Evolutionary conservation across 1,140 invertebrate genomes (phyloP), one percentile per base, ranked within the genome.

Genomic region (Telenomus remus): DNA sequence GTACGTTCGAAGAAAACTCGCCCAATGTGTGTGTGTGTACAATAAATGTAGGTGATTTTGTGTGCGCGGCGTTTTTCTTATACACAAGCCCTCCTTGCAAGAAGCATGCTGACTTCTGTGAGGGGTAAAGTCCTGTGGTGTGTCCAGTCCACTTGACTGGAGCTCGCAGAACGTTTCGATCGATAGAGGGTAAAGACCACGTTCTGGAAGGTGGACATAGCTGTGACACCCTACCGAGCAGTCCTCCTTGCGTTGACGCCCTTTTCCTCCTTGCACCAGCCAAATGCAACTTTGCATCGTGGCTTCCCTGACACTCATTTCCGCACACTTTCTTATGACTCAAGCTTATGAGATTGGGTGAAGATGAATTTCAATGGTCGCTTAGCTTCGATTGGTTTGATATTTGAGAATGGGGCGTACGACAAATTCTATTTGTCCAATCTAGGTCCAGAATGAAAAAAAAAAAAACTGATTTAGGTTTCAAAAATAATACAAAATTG

Each of bases 101-200:
- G 57, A 57, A 64, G 48, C 47, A 46, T 39, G 12, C 27, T 33
- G 43, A 53, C 48, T 54, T 59, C 64, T 64, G 69, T 64, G 56
- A 76, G 66, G 56, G 78, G 57, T 64, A 72, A 61, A 68, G 61
- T 57, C 61, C 65, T 63, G 76, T 72, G 74, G 74, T 79, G 76
- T 80, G 80, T 81, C 77, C 79, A 81, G 79, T 80, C 76, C 71
- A 80, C 76, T 81, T 72, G 70, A 78, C 71, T 69, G 71, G 79
- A 80, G 80, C 79, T 76, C 79, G 79, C 69, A 73, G 73, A 68
- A 69, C 69, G 81, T 6, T 63, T 49, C 79, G 81, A 82, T 82
- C 81, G 77, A 82, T 82, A 79, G 78, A 82, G 81, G 80, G 80
- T 78, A 79, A 78, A 80, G 76, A 69, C 71, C 50, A 68, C 81